A percentile compares a stretch with the other conserved stretches of the same genome.
These are phyloP conservation scores for Mizuhopecten yessoensis DNA, from an alignment of 1,140 invertebrate genomes.

Conservation along the genomic window DNA sequence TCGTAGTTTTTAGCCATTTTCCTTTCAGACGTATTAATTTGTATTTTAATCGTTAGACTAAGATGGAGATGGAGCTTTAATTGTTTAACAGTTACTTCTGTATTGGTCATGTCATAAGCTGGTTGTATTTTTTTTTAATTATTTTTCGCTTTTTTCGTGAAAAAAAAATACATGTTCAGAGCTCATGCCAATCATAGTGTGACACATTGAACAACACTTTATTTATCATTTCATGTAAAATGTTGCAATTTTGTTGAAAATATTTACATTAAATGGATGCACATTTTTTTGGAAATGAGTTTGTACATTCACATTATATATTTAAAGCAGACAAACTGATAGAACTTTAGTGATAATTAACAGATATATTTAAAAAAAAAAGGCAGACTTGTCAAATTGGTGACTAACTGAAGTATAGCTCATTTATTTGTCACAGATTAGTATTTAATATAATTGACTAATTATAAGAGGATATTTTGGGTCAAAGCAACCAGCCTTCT, in stretches of 20 bases:
- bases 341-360: too few species aligned
- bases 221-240: not conserved
- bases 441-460: too few species aligned
- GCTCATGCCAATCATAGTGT: not conserved
- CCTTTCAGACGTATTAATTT: not conserved
- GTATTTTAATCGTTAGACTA: not conserved
- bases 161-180: not conserved
- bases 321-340: too few species aligned
- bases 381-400: too few species aligned
- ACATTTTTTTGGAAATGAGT: too few species aligned
- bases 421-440: too few species aligned
- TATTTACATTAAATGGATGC: too few species aligned
- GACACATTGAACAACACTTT: not conserved
- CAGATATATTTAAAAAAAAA: too few species aligned
- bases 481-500: too few species aligned
- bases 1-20: not conserved
- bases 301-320: too few species aligned
- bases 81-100: not conserved
- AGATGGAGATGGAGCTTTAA: not conserved
- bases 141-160: not conserved
- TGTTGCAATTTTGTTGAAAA: not conserved
- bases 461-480: too few species aligned
- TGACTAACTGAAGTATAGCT: too few species aligned
- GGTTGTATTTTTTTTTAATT: not conserved
- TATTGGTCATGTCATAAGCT: not conserved